A percentile compares a stretch with the other conserved stretches of the same genome.
Evolutionary conservation across 2,797 vertebrate genomes (phyloP).

Genomic region (Glyptemys insculpta): DNA sequence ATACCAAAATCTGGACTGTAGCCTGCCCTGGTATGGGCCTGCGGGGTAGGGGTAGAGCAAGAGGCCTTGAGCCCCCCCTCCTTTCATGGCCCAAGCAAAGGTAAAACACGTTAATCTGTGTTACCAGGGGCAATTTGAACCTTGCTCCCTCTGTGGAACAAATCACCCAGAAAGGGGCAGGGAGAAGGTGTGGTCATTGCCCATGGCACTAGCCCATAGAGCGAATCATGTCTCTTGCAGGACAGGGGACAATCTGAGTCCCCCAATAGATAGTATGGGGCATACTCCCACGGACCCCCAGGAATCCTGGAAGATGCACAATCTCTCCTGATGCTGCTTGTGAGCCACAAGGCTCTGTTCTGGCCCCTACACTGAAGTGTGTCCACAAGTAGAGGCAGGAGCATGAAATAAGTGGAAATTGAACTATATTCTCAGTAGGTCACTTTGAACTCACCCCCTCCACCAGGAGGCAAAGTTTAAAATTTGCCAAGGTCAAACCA

Average conservation of each 20-base stretch:
- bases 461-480: not conserved
- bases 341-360: not conserved
- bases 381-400: not conserved
- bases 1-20: not conserved
- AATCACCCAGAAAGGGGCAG: not conserved
- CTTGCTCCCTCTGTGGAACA: not conserved
- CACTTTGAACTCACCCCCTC: accelerated
- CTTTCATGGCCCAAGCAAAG: not conserved
- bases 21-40: not conserved
- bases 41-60: not conserved
- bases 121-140: not conserved
- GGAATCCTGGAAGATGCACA: not conserved
- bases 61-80: not conserved
- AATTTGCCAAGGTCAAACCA: not conserved
- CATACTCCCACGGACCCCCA: not conserved
- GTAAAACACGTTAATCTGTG: not conserved
- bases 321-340: not conserved
- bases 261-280: not conserved
- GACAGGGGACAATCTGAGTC: not conserved
- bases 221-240: not conserved
- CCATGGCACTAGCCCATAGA: not conserved
- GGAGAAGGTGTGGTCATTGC: not conserved
- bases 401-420: not conserved
- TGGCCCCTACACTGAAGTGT: accelerated
- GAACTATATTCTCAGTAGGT: not conserved